These are phyloP conservation scores for Siderastrea radians DNA, from an alignment of 92 coral and sea anemone genomes.

Conservation along the genomic window DNA sequence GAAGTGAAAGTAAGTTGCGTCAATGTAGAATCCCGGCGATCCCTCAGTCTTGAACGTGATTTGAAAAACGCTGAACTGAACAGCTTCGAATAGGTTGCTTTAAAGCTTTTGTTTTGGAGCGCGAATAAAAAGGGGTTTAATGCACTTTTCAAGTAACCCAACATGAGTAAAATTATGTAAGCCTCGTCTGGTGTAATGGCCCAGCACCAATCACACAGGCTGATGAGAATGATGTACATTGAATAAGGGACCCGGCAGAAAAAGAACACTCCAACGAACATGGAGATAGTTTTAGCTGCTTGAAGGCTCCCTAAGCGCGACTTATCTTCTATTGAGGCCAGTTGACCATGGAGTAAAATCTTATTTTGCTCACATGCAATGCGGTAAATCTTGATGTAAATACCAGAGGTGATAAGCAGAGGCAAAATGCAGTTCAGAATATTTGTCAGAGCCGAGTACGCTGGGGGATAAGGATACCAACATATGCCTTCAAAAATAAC, in stretches of 20 bases:
- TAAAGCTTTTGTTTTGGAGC: slow-evolving; percentile 78
- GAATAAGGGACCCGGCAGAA: slow-evolving; percentile 85
- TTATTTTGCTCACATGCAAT: slow-evolving; percentile 63
- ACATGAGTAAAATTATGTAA: slow-evolving; percentile 46
- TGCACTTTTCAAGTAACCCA: slow-evolving; percentile 87
- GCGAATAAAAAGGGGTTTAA: slow-evolving; percentile 87
- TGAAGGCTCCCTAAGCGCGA: slow-evolving; percentile 56
- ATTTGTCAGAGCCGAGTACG: slow-evolving; percentile 56
- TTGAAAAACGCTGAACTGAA: too few species aligned
- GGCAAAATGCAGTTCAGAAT: slow-evolving; percentile 76
- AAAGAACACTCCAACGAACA: slow-evolving; percentile 77
- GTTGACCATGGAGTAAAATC: not conserved
- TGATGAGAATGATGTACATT: slow-evolving; percentile 5
- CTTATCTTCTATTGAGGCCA: slow-evolving; percentile 20
- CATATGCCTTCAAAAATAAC: slow-evolving; percentile 49
- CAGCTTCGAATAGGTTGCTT: slow-evolving; percentile 46
- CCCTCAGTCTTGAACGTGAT: too few species aligned
- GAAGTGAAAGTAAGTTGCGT: too few species aligned
- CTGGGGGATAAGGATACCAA: slow-evolving; percentile 57
- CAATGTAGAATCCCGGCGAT: too few species aligned
- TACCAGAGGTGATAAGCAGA: slow-evolving; percentile 64
- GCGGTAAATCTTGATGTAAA: slow-evolving; percentile 79
- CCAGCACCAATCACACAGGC: slow-evolving; percentile 36
- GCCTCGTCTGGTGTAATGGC: slow-evolving; percentile 18
- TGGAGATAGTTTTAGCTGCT: slow-evolving; percentile 85